Evolutionary conservation across 35 echinoderm and acorn worm genomes (phyloP), one percentile per base, ranked within the genome.

Genomic region (Apostichopus parvimensis): DNA sequence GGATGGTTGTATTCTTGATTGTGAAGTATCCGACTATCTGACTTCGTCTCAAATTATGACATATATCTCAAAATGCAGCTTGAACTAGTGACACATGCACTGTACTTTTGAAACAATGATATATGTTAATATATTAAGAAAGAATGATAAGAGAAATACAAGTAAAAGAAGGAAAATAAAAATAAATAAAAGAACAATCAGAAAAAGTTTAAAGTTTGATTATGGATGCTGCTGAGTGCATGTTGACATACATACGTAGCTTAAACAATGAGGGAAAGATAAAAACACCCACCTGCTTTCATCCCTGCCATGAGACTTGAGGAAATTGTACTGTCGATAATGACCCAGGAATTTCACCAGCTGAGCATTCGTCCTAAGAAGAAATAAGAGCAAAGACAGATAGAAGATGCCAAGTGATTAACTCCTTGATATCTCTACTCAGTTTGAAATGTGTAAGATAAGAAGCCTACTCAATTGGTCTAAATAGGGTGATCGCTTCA

Each of bases 251-350:
- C 58, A 9, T 61, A 8, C 7, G 11, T 61, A 61, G 58, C 0
- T 61, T 61, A 61, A 61, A 61, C 58, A 61, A 61, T 61, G 58
- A 8, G 58, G 58, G 58, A 12, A 61, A 84, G 4, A 54, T 5
- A 56, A 54, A 84, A 58, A 9, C 11, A 92, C 90, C 73, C 82
- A 99, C 97, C 91, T 99, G 81, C 88, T 92, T 61, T 99, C 97
- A 93, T 99, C 97, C 87, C 95, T 81, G 20, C 97, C 97, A 56
- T 99, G 97, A 73, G 97, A 96, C 54, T 99, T 99, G 45, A 99
- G 83, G 64, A 99, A 99, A 87, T 99, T 99, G 83, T 93, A 54
- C 58, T 96, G 77, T 76, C 92, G 87, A 85, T 96, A 94, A 62
- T 79, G 79, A 52, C 87, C 84, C 24, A 99, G 71, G 75, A 99